phyloP scores from a whole-genome alignment of 2,888 invertebrate genomes.

The Oscheius onirici region DNA sequence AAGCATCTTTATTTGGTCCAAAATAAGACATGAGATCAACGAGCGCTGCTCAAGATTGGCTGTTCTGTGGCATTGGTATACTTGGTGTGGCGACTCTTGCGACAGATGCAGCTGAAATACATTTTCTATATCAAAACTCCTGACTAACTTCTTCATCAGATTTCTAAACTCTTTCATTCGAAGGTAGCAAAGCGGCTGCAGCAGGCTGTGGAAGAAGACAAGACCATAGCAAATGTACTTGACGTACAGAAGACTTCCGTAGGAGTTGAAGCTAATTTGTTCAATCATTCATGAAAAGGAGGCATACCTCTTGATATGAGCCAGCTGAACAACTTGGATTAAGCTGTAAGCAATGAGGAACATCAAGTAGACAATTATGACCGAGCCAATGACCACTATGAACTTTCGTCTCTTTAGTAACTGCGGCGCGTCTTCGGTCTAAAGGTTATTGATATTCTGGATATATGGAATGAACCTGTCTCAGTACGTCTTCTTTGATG shows the following conservation, averaged over 20 bases:
- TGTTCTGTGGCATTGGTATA: conserved; percentile 12
- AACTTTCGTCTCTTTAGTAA: conserved; percentile 54
- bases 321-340: conserved; percentile 54
- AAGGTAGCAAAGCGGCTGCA: conserved; percentile 63
- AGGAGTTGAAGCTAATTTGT: conserved; percentile 6
- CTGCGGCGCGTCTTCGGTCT: conserved; percentile 23
- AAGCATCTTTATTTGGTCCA: conserved; percentile 3
- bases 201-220: conserved; percentile 57
- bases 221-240: conserved; percentile 53
- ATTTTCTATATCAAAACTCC: background rate
- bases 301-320: conserved; percentile 36
- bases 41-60: conserved; percentile 17
- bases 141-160: conserved; percentile 44
- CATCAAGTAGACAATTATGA: conserved; percentile 57
- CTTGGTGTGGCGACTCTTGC: background rate
- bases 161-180: conserved; percentile 59
- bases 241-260: conserved; percentile 26
- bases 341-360: conserved; percentile 57
- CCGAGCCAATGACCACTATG: conserved; percentile 62
- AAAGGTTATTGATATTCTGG: background rate
- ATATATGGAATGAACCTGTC: conserved; percentile 35
- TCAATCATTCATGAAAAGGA: conserved; percentile 16
- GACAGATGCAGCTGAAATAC: conserved; percentile 17
- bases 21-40: background rate
- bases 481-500: conserved; percentile 23